phyloP scores from a whole-genome alignment of 2,797 vertebrate genomes.

The Tachyglossus aculeatus region DNA sequence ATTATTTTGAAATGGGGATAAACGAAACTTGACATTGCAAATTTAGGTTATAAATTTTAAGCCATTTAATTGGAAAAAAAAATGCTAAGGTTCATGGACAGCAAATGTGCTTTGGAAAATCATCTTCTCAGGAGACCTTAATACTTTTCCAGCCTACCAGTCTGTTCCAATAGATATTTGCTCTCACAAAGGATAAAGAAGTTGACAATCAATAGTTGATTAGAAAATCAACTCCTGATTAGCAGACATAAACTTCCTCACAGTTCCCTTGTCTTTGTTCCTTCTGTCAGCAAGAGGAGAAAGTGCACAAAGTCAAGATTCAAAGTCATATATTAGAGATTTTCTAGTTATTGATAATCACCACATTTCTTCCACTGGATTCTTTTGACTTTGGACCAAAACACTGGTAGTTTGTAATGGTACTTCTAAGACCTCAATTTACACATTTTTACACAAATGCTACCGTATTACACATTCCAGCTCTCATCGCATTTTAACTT shows the following conservation, averaged over 20 bases:
- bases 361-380: too few relatives aligned
- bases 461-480: too few relatives aligned
- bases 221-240: not conserved
- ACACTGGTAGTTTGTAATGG: too few relatives aligned
- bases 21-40: conserved; percentile 3
- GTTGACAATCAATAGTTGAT: not conserved
- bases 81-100: not conserved
- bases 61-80: conserved; percentile 8
- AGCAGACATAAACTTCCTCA: not conserved
- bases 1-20: not conserved
- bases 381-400: too few relatives aligned
- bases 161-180: not conserved
- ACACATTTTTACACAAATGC: too few relatives aligned
- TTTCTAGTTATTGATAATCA: not conserved
- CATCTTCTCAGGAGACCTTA: not conserved
- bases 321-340: not conserved
- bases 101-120: not conserved
- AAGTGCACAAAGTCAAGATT: not conserved
- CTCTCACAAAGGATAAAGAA: not conserved
- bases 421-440: too few relatives aligned
- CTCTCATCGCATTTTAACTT: too few relatives aligned
- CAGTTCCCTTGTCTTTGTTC: not conserved
- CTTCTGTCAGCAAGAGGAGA: not conserved
- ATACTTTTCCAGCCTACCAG: not conserved
- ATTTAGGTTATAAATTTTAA: not conserved